Evolutionary conservation across 2,797 vertebrate species (phyloP).

Genomic region (Moxostoma hubbsi): DNA sequence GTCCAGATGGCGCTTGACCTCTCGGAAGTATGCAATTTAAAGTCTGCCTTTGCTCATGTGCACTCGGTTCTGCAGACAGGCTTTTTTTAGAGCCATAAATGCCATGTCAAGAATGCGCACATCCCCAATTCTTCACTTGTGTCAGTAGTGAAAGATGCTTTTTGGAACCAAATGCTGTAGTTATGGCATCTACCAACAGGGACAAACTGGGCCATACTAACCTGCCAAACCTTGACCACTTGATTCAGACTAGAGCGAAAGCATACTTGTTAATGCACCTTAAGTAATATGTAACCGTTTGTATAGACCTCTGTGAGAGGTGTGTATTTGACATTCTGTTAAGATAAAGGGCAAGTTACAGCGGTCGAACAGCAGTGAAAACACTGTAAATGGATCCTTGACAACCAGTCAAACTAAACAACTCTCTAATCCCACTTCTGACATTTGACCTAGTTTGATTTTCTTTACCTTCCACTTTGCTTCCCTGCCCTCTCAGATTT

Average conservation of each 20-base stretch:
- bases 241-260: neutral
- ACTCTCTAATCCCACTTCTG: slow-evolving; percentile 31
- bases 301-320: neutral
- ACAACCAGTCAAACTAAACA: slow-evolving; percentile 36
- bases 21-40: no score
- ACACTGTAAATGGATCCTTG: slow-evolving; percentile 46
- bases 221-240: neutral
- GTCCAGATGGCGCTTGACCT: no score
- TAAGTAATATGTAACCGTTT: neutral
- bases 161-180: no score
- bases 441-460: slow-evolving; percentile 51
- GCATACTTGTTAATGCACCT: neutral
- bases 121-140: no score
- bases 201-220: no score
- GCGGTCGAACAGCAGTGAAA: slow-evolving; percentile 45
- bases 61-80: no score
- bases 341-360: slow-evolving; percentile 29
- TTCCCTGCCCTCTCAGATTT: slow-evolving; percentile 4
- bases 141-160: no score
- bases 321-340: slow-evolving; percentile 15
- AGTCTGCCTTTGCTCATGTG: no score
- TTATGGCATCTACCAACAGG: no score
- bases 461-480: slow-evolving; percentile 25
- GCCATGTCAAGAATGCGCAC: no score
- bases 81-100: no score